A percentile compares a stretch with the other conserved stretches of the same genome.
These are phyloP conservation scores for Drosophila micromelanica DNA, from an alignment of 1,140 invertebrate species.

Conservation along the genomic window DNA sequence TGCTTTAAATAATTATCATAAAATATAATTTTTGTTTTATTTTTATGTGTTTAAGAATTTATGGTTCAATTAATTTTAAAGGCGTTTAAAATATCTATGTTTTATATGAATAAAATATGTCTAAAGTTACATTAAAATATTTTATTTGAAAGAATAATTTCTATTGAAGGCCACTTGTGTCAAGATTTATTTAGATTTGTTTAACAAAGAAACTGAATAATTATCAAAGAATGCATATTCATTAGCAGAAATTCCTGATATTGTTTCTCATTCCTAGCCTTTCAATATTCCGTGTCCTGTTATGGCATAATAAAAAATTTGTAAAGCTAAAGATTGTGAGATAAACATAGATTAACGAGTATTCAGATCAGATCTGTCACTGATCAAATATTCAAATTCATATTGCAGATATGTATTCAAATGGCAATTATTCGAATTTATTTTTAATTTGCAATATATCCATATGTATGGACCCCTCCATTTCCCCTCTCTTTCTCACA, in stretches of 20 bases:
- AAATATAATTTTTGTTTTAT: not conserved
- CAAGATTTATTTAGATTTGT: not conserved
- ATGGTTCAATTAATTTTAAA: not conserved
- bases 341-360: slow-evolving; percentile 26
- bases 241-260: not conserved
- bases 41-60: not conserved
- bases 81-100: no score
- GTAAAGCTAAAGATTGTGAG: not conserved
- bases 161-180: not conserved
- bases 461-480: slow-evolving; percentile 20
- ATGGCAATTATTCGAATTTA: slow-evolving; percentile 54
- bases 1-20: not conserved
- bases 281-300: slow-evolving; percentile 1
- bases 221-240: slow-evolving; percentile 1
- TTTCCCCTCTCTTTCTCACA: not conserved
- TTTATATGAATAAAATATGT: no score
- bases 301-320: slow-evolving; percentile 9
- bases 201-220: slow-evolving; percentile 2
- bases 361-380: slow-evolving; percentile 20
- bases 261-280: not conserved
- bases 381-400: not conserved
- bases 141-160: not conserved
- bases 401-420: slow-evolving; percentile 27
- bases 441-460: slow-evolving; percentile 52
- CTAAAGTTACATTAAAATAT: no score